phyloP scores from a whole-genome alignment of 2,888 invertebrate species.

The Artemia sp. region DNA sequence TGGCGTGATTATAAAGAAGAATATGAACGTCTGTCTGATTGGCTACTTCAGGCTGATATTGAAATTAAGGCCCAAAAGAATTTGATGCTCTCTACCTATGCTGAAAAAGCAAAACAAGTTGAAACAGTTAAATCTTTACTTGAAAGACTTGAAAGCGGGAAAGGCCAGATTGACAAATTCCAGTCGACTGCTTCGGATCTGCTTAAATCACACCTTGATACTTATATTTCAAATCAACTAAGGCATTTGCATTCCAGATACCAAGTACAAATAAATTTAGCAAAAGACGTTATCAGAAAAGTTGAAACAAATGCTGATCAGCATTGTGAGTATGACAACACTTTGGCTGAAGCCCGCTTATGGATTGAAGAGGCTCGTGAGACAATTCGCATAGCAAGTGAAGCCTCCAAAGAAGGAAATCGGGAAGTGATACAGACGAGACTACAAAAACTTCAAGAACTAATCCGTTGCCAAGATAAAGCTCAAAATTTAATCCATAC shows the following conservation, averaged over 20 bases:
- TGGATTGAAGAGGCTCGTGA: constrained; percentile 79
- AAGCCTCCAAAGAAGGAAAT: constrained; percentile 51
- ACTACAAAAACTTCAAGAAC: constrained; percentile 50
- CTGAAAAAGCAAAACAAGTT: constrained; percentile 70
- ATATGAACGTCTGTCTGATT: constrained; percentile 73
- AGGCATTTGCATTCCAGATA: constrained; percentile 70
- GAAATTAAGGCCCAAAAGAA: constrained; percentile 76
- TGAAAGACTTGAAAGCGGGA: constrained; percentile 53
- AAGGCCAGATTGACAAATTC: constrained; percentile 61
- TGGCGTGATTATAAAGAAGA: constrained; percentile 85
- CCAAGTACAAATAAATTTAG: constrained; percentile 70
- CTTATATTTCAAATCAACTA: constrained; percentile 69
- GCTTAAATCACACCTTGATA: constrained; percentile 63
- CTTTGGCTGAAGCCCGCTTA: constrained; percentile 52
- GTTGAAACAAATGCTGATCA: constrained; percentile 73
- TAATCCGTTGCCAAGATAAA: constrained; percentile 62
- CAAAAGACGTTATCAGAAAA: constrained; percentile 73
- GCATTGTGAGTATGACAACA: constrained; percentile 59
- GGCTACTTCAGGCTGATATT: constrained; percentile 80
- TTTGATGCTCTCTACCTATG: constrained; percentile 54
- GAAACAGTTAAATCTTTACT: constrained; percentile 38
- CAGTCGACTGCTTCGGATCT: constrained; percentile 54
- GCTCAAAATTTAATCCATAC: constrained; percentile 71
- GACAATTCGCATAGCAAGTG: constrained; percentile 58
- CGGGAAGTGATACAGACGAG: constrained; percentile 66